Conservation (phyloP, 2,797 vertebrate genomes). For the Margarornis squamiger region DNA sequence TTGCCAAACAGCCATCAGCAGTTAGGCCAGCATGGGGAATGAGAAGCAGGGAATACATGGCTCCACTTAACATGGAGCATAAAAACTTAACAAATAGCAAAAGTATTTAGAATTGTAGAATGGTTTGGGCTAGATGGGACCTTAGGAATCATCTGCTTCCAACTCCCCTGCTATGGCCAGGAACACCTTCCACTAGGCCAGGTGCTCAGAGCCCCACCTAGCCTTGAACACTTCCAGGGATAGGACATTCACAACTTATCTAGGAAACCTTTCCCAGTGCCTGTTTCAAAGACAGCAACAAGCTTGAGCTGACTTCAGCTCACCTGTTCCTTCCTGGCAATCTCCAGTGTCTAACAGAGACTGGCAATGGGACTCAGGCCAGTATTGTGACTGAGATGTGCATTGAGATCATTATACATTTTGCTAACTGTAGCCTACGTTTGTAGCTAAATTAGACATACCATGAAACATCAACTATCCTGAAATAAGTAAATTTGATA, state of each 20-base stretch:
- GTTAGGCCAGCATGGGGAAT: accelerated
- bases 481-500: background rate
- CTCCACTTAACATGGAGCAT: accelerated
- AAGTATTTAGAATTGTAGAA: background rate
- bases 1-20: accelerated
- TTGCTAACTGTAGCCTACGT: background rate
- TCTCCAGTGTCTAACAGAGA: accelerated
- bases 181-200: background rate
- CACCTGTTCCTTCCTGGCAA: background rate
- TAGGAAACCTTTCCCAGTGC: background rate
- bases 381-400: accelerated
- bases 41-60: accelerated
- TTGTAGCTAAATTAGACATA: background rate
- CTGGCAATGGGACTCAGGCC: accelerated
- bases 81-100: background rate
- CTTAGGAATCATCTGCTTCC: background rate
- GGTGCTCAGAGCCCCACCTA: background rate
- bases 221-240: background rate
- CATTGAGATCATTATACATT: accelerated
- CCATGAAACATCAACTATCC: background rate
- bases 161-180: background rate
- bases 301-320: background rate
- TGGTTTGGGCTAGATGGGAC: background rate
- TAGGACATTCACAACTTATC: background rate
- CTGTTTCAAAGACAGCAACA: accelerated